These are phyloP conservation scores for Calonectris borealis DNA, from an alignment of 2,113 vertebrate genomes.

Conservation along the genomic window DNA sequence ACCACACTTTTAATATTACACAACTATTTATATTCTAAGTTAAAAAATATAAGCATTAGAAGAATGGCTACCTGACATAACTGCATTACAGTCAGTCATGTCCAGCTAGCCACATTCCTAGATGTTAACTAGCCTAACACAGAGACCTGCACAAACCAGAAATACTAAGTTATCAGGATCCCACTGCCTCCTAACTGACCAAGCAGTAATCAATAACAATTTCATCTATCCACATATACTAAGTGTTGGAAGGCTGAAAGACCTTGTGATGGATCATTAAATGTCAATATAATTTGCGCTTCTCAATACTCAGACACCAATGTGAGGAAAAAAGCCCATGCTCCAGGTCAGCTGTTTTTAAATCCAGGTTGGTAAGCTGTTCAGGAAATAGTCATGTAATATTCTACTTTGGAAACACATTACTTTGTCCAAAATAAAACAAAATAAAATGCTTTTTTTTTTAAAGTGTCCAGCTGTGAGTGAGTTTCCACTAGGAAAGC, in stretches of 20 bases:
- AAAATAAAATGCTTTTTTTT: not conserved
- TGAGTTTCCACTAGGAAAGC: not conserved
- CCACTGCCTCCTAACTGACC: not conserved
- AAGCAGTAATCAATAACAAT: not conserved
- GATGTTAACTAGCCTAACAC: not conserved
- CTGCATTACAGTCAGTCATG: not conserved
- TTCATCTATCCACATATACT: not conserved
- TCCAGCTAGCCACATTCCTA: not conserved
- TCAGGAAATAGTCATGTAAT: not conserved
- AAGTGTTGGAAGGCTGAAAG: not conserved
- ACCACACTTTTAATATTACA: not conserved
- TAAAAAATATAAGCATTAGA: not conserved
- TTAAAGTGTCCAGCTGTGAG: not conserved
- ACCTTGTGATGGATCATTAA: not conserved
- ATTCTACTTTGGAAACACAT: not conserved
- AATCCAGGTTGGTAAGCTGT: not conserved
- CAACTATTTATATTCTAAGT: not conserved
- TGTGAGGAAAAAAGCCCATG: not conserved
- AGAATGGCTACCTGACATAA: not conserved
- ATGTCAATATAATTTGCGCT: not conserved
- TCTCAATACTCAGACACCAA: not conserved
- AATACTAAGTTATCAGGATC: not conserved
- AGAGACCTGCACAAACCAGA: not conserved
- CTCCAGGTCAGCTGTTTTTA: not conserved
- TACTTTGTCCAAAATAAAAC: not conserved